Base-by-base conservation (phyloP, 1,140 invertebrate species). In the Adoxophyes honmai region DNA sequence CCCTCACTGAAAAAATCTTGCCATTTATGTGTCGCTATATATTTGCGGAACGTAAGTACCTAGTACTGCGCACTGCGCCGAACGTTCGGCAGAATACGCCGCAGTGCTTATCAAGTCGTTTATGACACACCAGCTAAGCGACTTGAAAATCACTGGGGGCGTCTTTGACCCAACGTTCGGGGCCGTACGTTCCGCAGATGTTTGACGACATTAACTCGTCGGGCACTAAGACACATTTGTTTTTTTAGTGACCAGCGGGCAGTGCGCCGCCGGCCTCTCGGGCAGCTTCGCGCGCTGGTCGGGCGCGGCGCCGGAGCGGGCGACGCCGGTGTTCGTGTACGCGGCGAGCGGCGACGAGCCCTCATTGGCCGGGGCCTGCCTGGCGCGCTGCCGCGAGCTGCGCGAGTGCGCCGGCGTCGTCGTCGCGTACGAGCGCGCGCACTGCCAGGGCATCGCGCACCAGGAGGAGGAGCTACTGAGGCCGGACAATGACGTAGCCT, bases 331-430 rank as follows among this genome's bases (percentile, higher is more conserved):
- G 0, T 88, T 88, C 60, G 73, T 86, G 36, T 88, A 88, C 37
- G 69, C 83, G 0, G 85, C 85, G 0, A 83, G 81, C 51, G 83
- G 83, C 0, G 83, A 74, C 1, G 85, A 88, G 28, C 75, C 78
- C 2, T 88, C 85, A 0, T 57, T 88, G 10, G 71, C 72, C 0
- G 86, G 83, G 0, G 78, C 76, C 0, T 88, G 85, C 39, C 53
- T 86, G 7, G 71, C 76, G 0, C 61, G 78, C 0, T 88, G 85
- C 52, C 62, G 72, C 10, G 80, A 86, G 33, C 64, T 88, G n/a
- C 65, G 55, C 0, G 83, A 79, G 34, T 88, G 85, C 44, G 81
- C 64, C 0, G 75, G 80, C 0, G 81, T 86, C 0, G 57, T 75
- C 0, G 67, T 86, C 1, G 66, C 76, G 0, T 86, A 85, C 59